Conservation (phyloP, 2,113 vertebrate genomes). For the Megalops atlanticus region DNA sequence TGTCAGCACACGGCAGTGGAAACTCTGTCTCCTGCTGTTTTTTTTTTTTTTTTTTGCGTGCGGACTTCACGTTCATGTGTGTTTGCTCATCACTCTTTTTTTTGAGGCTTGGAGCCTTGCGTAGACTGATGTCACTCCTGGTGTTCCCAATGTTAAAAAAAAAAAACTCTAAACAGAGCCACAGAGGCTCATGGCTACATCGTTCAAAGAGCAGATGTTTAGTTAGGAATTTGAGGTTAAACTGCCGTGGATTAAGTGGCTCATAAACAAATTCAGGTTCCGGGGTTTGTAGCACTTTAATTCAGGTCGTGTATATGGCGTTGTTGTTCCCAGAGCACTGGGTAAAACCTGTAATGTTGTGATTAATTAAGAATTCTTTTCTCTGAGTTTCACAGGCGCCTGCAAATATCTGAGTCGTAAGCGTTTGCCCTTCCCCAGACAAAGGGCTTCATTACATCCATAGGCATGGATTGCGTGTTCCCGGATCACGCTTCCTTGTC, state of each 20-base stretch:
- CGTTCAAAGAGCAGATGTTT: background rate
- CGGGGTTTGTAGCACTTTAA: background rate
- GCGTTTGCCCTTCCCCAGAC: conserved; percentile 48
- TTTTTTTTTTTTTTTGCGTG: background rate
- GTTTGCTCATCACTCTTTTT: background rate
- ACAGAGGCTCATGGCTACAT: background rate
- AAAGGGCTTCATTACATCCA: conserved; percentile 51
- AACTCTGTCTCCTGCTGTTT: background rate
- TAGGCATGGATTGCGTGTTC: conserved; percentile 29
- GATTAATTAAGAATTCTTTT: background rate
- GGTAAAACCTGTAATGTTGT: background rate
- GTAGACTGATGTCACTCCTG: background rate
- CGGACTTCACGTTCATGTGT: background rate
- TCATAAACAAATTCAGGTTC: background rate
- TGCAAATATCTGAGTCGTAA: conserved; percentile 46
- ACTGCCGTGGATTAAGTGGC: background rate
- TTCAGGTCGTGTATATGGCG: background rate
- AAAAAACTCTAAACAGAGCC: background rate
- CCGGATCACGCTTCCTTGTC: conserved; percentile 58
- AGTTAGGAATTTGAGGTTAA: background rate
- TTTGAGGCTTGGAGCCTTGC: background rate
- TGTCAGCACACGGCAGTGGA: background rate
- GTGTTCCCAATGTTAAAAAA: background rate
- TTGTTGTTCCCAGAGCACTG: background rate
- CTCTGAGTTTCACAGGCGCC: conserved; percentile 23